Conservation (phyloP, 1,140 invertebrate genomes). For the Helicoverpa armigera region DNA sequence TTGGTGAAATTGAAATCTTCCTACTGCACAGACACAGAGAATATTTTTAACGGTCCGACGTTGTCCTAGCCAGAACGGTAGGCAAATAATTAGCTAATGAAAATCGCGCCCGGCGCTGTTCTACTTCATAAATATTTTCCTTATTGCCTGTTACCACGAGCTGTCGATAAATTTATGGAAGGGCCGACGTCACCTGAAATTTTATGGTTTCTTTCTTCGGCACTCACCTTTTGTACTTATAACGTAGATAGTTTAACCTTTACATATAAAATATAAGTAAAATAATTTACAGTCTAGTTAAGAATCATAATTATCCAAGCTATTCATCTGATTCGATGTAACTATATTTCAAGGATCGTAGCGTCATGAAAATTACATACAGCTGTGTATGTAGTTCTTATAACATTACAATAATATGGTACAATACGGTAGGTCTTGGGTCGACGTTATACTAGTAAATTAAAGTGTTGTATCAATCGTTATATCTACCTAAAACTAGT, state of each 20-base stretch:
- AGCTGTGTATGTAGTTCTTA: no score
- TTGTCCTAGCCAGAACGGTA: slow-evolving; percentile 15
- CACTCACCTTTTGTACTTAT: slow-evolving; percentile 75
- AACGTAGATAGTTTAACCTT: slow-evolving; percentile 53
- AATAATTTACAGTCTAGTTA: no score
- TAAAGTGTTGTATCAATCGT: no score
- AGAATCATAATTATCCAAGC: no score
- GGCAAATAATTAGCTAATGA: slow-evolving; percentile 81
- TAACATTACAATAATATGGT: no score
- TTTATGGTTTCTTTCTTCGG: slow-evolving; percentile 81
- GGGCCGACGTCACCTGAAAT: slow-evolving; percentile 82
- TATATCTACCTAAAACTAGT: no score
- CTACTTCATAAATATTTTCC: slow-evolving; percentile 83
- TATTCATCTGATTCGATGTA: no score
- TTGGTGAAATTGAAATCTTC: background rate
- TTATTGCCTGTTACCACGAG: slow-evolving; percentile 83
- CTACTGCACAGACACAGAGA: background rate
- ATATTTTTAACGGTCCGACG: background rate
- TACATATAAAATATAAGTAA: background rate
- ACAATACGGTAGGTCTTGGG: no score
- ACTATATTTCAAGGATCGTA: no score
- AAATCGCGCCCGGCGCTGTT: slow-evolving; percentile 70
- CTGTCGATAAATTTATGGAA: slow-evolving; percentile 85
- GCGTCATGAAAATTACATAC: no score
- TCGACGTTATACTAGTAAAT: no score